These are phyloP conservation scores for Scaptomyza parva DNA, from an alignment of 2,888 invertebrate genomes.

Conservation along the genomic window DNA sequence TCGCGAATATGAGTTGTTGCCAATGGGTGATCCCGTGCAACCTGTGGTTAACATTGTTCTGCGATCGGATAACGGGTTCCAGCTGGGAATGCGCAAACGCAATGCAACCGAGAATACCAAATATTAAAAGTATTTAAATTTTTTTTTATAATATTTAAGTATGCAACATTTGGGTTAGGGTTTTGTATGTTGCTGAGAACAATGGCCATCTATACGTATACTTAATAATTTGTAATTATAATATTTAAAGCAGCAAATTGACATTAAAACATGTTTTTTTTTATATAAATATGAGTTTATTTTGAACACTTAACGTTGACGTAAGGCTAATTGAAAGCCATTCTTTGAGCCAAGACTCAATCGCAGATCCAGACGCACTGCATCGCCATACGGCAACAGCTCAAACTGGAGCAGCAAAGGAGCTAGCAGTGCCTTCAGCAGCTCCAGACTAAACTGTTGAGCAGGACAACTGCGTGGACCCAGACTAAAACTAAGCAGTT, in stretches of 20 bases:
- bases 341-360: slow-evolving; percentile 57
- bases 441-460: slow-evolving; percentile 44
- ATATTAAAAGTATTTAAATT: background rate
- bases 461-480: slow-evolving; percentile 73
- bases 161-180: too few species aligned
- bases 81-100: slow-evolving; percentile 66
- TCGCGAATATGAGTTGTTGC: slow-evolving; percentile 68
- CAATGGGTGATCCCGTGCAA: slow-evolving; percentile 66
- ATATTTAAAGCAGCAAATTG: too few species aligned
- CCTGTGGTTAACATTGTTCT: slow-evolving; percentile 70
- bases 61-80: slow-evolving; percentile 71
- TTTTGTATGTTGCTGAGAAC: too few species aligned
- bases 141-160: too few species aligned
- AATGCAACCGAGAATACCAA: too few species aligned
- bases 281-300: background rate
- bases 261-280: background rate
- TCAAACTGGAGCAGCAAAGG: slow-evolving; percentile 64
- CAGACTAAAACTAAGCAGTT: slow-evolving; percentile 57
- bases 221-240: too few species aligned
- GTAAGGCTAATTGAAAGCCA: slow-evolving; percentile 69
- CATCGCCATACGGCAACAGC: slow-evolving; percentile 65
- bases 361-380: slow-evolving; percentile 48
- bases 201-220: background rate
- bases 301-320: slow-evolving; percentile 20
- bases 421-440: slow-evolving; percentile 57